phyloP scores from a whole-genome alignment of 2,797 vertebrate species.

The Fistularia commersonii region DNA sequence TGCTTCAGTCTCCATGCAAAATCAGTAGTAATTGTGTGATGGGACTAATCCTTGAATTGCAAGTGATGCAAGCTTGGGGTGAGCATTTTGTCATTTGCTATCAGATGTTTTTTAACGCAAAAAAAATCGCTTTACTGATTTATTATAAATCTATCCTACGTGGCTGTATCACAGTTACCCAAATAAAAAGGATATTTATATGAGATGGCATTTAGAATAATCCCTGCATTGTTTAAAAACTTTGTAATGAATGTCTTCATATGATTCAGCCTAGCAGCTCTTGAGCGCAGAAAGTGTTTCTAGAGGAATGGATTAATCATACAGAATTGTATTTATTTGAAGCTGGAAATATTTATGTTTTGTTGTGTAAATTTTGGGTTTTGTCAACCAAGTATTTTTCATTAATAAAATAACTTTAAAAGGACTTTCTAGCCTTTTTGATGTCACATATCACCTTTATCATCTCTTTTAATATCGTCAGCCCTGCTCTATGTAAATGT shows the following conservation, averaged over 20 bases:
- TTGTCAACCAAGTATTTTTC: too few species aligned
- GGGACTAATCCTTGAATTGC: conserved; percentile 8
- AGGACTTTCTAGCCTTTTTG: not conserved
- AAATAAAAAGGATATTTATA: conserved; percentile 51
- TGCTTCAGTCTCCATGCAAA: conserved; percentile 3
- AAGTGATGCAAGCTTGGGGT: not conserved
- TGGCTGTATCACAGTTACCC: conserved; percentile 41
- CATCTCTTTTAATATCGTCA: too few species aligned
- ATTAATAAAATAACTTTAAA: too few species aligned
- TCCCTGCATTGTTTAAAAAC: conserved; percentile 32
- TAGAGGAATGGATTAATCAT: conserved; percentile 8
- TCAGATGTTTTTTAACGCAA: conserved; percentile 32
- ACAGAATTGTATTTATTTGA: not conserved
- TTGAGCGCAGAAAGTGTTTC: conserved; percentile 10
- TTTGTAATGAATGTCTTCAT: conserved; percentile 40
- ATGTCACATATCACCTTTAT: not conserved
- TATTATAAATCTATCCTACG: conserved; percentile 35
- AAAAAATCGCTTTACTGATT: conserved; percentile 50
- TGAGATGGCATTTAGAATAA: conserved; percentile 12
- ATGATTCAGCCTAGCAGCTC: conserved; percentile 40
- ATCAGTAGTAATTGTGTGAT: not conserved
- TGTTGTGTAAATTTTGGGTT: too few species aligned
- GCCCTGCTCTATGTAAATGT: too few species aligned
- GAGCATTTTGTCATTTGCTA: conserved; percentile 23
- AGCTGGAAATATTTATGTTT: too few species aligned